A percentile compares a stretch with the other conserved stretches of the same genome.
Evolutionary conservation across 2,888 invertebrate species (phyloP).

Genomic region (Prosapia bicincta): DNA sequence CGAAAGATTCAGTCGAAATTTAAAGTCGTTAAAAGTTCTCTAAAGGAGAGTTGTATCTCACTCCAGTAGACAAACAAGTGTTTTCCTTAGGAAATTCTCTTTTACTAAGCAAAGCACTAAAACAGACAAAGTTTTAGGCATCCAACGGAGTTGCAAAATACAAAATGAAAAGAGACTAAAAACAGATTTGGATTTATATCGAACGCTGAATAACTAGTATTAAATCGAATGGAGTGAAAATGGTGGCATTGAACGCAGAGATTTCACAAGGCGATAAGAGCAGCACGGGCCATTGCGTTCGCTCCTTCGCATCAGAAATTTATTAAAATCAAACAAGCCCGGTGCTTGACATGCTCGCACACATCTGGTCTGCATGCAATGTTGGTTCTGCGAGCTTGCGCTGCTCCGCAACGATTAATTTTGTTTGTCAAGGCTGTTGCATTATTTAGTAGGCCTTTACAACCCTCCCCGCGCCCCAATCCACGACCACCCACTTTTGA

Average conservation of each 20-base stretch:
- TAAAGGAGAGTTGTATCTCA: too few relatives aligned
- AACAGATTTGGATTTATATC: background rate
- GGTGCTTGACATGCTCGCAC: conserved; percentile 16
- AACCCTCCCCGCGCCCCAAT: background rate
- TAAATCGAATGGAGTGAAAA: too few relatives aligned
- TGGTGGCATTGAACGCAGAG: background rate
- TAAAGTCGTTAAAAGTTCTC: too few relatives aligned
- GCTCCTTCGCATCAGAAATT: conserved; percentile 39
- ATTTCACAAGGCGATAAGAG: background rate
- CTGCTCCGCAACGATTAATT: conserved; percentile 27
- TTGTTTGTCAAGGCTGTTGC: conserved; percentile 29
- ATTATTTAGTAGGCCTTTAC: conserved; percentile 22
- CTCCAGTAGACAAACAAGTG: too few relatives aligned
- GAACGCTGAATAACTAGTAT: background rate
- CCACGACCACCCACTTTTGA: conserved; percentile 1
- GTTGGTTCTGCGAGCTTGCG: background rate
- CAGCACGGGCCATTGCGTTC: background rate
- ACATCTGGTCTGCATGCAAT: conserved; percentile 1
- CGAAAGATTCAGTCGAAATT: too few relatives aligned
- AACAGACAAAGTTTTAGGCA: too few relatives aligned
- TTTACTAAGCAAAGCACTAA: too few relatives aligned
- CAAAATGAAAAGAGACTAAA: too few relatives aligned
- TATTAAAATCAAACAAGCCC: conserved; percentile 39
- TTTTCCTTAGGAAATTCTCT: too few relatives aligned
- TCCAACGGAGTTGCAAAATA: too few relatives aligned